phyloP scores from a whole-genome alignment of 1,140 invertebrate genomes.

The Pseudomyrmex pallidus region DNA sequence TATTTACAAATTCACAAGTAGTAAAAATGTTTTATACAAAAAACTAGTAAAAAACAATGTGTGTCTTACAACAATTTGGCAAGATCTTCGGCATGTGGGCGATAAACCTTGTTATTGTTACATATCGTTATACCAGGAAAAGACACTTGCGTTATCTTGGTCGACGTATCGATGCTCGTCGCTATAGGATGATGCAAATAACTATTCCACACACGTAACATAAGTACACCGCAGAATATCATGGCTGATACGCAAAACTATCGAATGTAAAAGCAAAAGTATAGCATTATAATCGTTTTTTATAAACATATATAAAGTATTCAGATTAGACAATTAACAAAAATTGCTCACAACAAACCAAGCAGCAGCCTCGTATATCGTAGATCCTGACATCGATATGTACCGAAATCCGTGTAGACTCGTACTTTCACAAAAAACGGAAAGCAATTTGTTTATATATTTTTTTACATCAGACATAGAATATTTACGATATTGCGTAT shows the following conservation, averaged over 20 bases:
- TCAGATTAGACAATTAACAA: no score
- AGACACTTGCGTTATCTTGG: conserved; percentile 74
- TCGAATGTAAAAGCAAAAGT: background rate
- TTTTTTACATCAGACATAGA: background rate
- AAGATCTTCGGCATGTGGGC: conserved; percentile 65
- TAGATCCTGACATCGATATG: conserved; percentile 47
- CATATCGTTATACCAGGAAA: conserved; percentile 80
- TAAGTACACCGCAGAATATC: conserved; percentile 69
- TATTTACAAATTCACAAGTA: background rate
- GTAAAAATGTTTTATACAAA: no score
- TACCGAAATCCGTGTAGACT: conserved; percentile 74
- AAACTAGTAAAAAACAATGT: background rate
- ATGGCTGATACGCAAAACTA: conserved; percentile 75
- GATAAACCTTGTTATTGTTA: conserved; percentile 80
- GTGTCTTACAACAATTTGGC: conserved; percentile 70
- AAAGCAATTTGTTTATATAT: conserved; percentile 10
- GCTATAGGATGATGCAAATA: conserved; percentile 76
- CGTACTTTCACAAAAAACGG: conserved; percentile 71
- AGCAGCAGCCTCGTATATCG: conserved; percentile 53
- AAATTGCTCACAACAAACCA: conserved; percentile 64
- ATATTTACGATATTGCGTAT: background rate
- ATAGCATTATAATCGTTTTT: no score
- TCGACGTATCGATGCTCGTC: conserved; percentile 75
- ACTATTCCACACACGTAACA: conserved; percentile 73
- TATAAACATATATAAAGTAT: background rate